phyloP scores from a whole-genome alignment of 2,113 vertebrate genomes.

The Otis tarda region DNA sequence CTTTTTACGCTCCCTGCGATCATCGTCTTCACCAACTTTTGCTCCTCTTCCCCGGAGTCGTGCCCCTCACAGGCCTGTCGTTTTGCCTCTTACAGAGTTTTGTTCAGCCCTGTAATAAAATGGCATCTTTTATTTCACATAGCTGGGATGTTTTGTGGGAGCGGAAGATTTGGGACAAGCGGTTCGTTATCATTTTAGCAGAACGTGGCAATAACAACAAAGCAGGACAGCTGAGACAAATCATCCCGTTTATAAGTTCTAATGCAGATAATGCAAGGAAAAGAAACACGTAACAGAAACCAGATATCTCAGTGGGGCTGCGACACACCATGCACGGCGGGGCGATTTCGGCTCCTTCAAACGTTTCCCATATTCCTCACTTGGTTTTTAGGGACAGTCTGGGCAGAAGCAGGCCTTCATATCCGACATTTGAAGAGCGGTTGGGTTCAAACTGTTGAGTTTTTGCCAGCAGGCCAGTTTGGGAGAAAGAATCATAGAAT shows the following conservation, averaged over 20 bases:
- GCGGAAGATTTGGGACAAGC: constrained; percentile 26
- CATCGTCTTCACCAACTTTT: not conserved
- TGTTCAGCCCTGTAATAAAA: constrained; percentile 4
- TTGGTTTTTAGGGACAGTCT: not conserved
- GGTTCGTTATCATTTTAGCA: constrained; percentile 29
- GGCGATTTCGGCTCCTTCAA: not conserved
- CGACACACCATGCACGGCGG: not conserved
- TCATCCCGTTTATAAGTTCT: constrained; percentile 60
- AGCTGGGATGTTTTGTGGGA: constrained; percentile 59
- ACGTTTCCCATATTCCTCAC: not conserved
- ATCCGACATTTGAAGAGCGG: not conserved
- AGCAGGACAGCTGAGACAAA: constrained; percentile 56
- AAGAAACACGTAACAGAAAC: constrained; percentile 64
- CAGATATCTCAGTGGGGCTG: constrained; percentile 39
- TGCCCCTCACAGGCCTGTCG: not conserved
- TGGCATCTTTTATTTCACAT: constrained; percentile 33
- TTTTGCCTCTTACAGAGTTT: not conserved
- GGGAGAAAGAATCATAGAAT: not conserved
- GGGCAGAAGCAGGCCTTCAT: not conserved
- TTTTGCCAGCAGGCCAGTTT: not conserved
- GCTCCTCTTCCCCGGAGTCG: fast-evolving
- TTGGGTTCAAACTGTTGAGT: not conserved
- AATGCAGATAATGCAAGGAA: constrained; percentile 58
- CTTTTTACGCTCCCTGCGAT: not conserved
- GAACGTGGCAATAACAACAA: constrained; percentile 58